Evolutionary conservation across 2,113 vertebrate genomes (phyloP).

Genomic region (Amphiprion percula): DNA sequence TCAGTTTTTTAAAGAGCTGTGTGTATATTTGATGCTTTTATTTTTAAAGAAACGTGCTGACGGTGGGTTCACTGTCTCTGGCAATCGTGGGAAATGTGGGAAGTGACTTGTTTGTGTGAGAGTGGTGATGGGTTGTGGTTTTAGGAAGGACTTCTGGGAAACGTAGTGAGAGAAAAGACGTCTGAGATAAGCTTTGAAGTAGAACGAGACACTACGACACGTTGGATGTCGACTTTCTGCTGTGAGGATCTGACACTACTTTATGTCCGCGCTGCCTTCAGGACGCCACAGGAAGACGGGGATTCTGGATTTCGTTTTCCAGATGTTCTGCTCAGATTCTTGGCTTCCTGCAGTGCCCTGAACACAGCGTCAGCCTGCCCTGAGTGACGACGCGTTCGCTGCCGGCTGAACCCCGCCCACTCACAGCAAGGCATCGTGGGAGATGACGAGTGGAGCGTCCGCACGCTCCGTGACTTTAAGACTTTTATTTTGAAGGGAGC

Average conservation of each 20-base stretch:
- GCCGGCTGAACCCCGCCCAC: slow-evolving; percentile 1
- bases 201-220: slow-evolving; percentile 2
- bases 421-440: slow-evolving; percentile 51
- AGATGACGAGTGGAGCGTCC: slow-evolving; percentile 28
- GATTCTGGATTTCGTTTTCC: neutral
- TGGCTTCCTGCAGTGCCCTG: neutral
- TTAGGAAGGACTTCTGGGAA: slow-evolving; percentile 53
- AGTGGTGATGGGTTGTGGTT: neutral
- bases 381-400: neutral
- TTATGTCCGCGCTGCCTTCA: slow-evolving; percentile 8
- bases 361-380: neutral
- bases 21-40: slow-evolving; percentile 73
- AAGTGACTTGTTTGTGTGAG: slow-evolving; percentile 26
- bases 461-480: slow-evolving; percentile 30
- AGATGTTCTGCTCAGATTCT: neutral
- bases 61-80: slow-evolving; percentile 39
- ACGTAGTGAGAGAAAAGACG: slow-evolving; percentile 31
- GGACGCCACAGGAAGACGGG: neutral
- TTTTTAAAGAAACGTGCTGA: slow-evolving; percentile 28
- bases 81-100: slow-evolving; percentile 50
- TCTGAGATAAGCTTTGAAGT: slow-evolving; percentile 6
- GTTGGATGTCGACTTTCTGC: slow-evolving; percentile 11
- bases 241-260: slow-evolving; percentile 17
- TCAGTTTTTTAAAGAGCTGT: slow-evolving; percentile 41
- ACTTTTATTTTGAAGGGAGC: neutral